Evolutionary conservation across 2,888 invertebrate genomes (phyloP).

Genomic region (Brenthis hecate): DNA sequence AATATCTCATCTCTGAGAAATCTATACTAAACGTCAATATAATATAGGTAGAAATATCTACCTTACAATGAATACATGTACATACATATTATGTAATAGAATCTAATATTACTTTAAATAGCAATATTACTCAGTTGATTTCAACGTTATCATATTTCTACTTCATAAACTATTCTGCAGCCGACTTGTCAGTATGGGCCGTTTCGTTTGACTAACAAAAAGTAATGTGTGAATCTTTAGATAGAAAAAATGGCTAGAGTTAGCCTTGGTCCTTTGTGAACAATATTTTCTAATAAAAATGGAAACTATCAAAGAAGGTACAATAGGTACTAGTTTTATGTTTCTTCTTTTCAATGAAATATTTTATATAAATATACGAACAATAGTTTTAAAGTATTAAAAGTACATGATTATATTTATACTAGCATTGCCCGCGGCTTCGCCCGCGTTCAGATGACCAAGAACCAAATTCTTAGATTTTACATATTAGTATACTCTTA

Average conservation of each 20-base stretch:
- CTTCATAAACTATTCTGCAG: constrained; percentile 58
- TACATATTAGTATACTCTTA: too few relatives aligned
- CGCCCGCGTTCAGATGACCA: too few relatives aligned
- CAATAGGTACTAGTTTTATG: constrained; percentile 12
- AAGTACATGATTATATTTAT: background rate
- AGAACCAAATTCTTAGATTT: too few relatives aligned
- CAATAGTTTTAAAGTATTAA: background rate
- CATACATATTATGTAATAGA: constrained; percentile 18
- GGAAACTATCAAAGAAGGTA: constrained; percentile 20
- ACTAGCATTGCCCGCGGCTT: too few relatives aligned
- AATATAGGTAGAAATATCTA: too few relatives aligned
- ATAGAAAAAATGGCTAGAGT: constrained; percentile 19
- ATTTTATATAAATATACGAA: background rate
- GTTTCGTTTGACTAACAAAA: constrained; percentile 44
- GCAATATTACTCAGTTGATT: constrained; percentile 55
- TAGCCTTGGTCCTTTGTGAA: constrained; percentile 20
- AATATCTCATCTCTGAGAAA: too few relatives aligned
- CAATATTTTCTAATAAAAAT: constrained; percentile 26
- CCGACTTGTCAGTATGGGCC: constrained; percentile 42
- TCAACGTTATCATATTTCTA: constrained; percentile 63
- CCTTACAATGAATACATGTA: background rate
- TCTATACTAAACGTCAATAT: too few relatives aligned
- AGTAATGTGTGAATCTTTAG: constrained; percentile 37
- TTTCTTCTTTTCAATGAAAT: background rate
- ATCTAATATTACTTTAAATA: constrained; percentile 41